Conservation (phyloP, 1,140 invertebrate genomes). For the Caenorhabditis tropicalis region DNA sequence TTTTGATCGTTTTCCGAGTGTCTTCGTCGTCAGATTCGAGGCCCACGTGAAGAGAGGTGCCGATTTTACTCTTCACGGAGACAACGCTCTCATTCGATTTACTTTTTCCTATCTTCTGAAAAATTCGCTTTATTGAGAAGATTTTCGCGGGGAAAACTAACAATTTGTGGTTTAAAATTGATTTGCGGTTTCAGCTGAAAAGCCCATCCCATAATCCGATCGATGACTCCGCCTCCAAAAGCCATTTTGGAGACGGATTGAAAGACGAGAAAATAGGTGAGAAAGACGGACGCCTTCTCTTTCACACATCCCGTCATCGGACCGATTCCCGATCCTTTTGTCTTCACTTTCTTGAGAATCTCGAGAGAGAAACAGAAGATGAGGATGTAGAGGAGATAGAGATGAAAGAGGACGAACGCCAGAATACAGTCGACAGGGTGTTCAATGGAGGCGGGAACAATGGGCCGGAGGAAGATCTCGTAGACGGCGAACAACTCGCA, state of each 20-base stretch:
- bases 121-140: background rate
- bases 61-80: conserved; percentile 2
- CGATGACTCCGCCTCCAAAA: background rate
- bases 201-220: conserved; percentile 8
- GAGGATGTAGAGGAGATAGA: conserved; percentile 5
- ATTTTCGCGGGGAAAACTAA: background rate
- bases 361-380: background rate
- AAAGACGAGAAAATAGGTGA: conserved; percentile 19
- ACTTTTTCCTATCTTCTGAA: conserved; percentile 33
- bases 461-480: background rate
- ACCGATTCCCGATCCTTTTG: background rate
- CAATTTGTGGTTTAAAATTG: conserved; percentile 15
- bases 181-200: conserved; percentile 33
- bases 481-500: background rate
- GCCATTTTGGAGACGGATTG: background rate
- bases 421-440: background rate
- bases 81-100: background rate
- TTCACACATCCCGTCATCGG: background rate
- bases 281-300: background rate
- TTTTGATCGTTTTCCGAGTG: conserved; percentile 11
- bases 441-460: background rate
- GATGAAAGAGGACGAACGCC: background rate
- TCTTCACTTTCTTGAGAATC: background rate
- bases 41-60: background rate
- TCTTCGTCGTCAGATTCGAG: conserved; percentile 12